Conservation (phyloP, 2,888 invertebrate genomes). For the Dasysyrphus albostriatus region DNA sequence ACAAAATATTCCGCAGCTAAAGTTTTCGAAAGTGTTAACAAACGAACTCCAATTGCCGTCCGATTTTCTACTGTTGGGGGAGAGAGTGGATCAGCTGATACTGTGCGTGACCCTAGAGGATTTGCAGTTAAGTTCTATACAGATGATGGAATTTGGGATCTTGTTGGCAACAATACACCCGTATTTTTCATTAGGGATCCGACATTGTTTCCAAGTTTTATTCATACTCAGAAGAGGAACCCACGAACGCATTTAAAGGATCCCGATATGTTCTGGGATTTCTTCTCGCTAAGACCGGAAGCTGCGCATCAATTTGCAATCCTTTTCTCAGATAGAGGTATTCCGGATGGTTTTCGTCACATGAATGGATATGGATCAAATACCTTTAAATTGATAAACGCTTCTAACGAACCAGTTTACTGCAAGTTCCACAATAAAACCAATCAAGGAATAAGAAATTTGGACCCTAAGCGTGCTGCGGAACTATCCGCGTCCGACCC, state of each 20-base stretch:
- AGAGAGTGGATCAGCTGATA: slow-evolving; percentile 95
- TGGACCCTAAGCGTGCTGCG: slow-evolving; percentile 83
- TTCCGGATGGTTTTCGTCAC: slow-evolving; percentile 95
- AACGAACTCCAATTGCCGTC: slow-evolving; percentile 91
- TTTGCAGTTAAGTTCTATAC: slow-evolving; percentile 98
- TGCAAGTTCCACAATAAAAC: slow-evolving; percentile 98
- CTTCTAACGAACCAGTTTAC: slow-evolving; percentile 89
- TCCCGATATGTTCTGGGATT: slow-evolving; percentile 98
- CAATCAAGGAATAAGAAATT: slow-evolving; percentile 94
- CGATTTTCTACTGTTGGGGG: slow-evolving; percentile 95
- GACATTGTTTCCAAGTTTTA: slow-evolving; percentile 95
- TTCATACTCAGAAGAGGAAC: slow-evolving; percentile 98
- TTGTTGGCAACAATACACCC: slow-evolving; percentile 97
- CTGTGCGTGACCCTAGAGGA: slow-evolving; percentile 95
- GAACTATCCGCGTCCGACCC: slow-evolving; percentile 90
- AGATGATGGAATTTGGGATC: slow-evolving; percentile 96
- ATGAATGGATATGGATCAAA: slow-evolving; percentile 99
- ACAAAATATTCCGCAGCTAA: slow-evolving; percentile 91
- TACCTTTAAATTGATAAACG: slow-evolving; percentile 95
- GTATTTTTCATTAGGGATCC: slow-evolving; percentile 97
- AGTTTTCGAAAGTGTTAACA: slow-evolving; percentile 90
- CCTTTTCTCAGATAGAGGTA: slow-evolving; percentile 95
- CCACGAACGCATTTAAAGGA: slow-evolving; percentile 96
- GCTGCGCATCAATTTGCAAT: slow-evolving; percentile 93
- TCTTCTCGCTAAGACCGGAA: slow-evolving; percentile 94